Conservation (phyloP, 2,888 invertebrate genomes). For the Teleiodes luculella region DNA sequence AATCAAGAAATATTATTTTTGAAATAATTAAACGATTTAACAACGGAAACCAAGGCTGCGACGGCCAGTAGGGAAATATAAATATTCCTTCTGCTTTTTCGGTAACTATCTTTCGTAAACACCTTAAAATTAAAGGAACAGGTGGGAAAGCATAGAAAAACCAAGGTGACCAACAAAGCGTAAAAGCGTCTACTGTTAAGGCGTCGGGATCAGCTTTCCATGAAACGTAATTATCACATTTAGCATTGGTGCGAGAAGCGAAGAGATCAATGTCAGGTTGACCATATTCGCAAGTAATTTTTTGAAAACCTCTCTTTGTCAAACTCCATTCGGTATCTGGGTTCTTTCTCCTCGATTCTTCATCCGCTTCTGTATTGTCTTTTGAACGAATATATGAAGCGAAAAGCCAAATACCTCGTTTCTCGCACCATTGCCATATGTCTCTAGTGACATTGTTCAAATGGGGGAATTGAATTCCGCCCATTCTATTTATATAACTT, state of each 20-base stretch:
- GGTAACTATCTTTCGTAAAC: constrained; percentile 11
- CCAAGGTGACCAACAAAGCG: constrained; percentile 3
- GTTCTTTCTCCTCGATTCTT: constrained; percentile 8
- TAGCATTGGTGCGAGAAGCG: constrained; percentile 9
- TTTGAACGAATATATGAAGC: constrained; percentile 8
- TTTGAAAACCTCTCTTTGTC: neutral
- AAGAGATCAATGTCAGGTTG: constrained; percentile 11
- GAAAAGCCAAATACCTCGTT: constrained; percentile 5
- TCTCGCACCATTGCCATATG: constrained; percentile 13
- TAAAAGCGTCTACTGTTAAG: constrained; percentile 15
- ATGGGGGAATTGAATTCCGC: neutral
- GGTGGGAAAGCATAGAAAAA: constrained; percentile 17
- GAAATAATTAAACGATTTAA: neutral
- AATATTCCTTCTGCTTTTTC: constrained; percentile 16
- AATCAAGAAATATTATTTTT: too few relatives aligned
- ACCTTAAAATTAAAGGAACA: constrained; percentile 11
- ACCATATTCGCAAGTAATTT: neutral
- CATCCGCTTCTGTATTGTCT: neutral
- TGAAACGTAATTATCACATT: constrained; percentile 5
- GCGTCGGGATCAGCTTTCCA: constrained; percentile 9
- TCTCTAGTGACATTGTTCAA: neutral
- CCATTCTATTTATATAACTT: neutral
- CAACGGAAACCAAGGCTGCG: constrained; percentile 12
- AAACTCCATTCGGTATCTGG: neutral
- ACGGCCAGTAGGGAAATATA: constrained; percentile 14